Conservation (phyloP, 2,113 vertebrate species). For the Strix aluco region DNA sequence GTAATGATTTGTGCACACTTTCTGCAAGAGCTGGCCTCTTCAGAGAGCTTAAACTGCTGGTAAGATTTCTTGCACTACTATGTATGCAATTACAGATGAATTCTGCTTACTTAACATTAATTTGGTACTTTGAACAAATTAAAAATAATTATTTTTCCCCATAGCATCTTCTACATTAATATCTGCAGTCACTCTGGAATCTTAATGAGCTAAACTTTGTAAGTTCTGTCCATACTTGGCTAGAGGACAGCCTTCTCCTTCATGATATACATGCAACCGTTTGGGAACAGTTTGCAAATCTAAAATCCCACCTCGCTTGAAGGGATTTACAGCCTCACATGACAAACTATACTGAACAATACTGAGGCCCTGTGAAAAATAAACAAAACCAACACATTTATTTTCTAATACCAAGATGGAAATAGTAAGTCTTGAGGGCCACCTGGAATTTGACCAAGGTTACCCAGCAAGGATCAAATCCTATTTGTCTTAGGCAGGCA, state of each 20-base stretch:
- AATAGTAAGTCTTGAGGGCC: slow-evolving; percentile 18
- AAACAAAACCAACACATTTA: slow-evolving; percentile 34
- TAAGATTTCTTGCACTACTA: not conserved
- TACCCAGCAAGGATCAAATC: slow-evolving; percentile 57
- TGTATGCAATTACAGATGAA: not conserved
- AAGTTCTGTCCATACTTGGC: slow-evolving; percentile 2
- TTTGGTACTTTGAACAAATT: slow-evolving; percentile 32
- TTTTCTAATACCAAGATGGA: slow-evolving; percentile 43
- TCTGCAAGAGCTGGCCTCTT: slow-evolving; percentile 10
- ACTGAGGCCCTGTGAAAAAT: slow-evolving; percentile 24
- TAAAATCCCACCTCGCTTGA: slow-evolving; percentile 34
- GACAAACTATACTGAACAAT: slow-evolving; percentile 34
- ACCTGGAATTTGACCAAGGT: slow-evolving; percentile 53
- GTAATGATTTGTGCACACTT: slow-evolving; percentile 5
- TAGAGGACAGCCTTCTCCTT: slow-evolving; percentile 1
- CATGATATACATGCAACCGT: not conserved
- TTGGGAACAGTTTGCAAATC: slow-evolving; percentile 20
- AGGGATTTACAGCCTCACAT: slow-evolving; percentile 40
- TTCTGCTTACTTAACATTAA: slow-evolving; percentile 34
- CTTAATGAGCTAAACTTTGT: slow-evolving; percentile 13
- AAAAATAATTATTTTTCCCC: slow-evolving; percentile 46
- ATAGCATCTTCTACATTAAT: slow-evolving; percentile 11
- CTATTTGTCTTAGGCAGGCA: slow-evolving; percentile 45
- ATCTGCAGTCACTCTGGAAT: slow-evolving; percentile 21
- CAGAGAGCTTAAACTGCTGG: not conserved